phyloP scores from a whole-genome alignment of 2,888 invertebrate species.

The Noctua comes region DNA sequence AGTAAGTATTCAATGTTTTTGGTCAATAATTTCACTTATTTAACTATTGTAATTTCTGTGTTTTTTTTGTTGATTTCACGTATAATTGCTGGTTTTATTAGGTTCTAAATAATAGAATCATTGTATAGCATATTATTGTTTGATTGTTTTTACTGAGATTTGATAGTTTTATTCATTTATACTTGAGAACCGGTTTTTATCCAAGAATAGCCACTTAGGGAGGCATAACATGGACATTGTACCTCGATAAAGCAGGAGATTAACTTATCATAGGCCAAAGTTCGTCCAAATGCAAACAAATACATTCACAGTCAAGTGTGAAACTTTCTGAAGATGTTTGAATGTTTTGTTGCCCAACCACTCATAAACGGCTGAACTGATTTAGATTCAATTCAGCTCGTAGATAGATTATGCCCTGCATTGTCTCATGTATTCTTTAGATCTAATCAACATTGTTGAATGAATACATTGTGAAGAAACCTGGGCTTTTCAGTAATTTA shows the following conservation, averaged over 20 bases:
- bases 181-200: background rate
- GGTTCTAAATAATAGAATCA: background rate
- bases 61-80: background rate
- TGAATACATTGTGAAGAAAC: background rate
- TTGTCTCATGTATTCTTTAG: background rate
- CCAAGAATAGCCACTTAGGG: background rate
- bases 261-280: slow-evolving; percentile 22
- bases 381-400: background rate
- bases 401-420: background rate
- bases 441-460: background rate
- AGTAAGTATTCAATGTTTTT: slow-evolving; percentile 64
- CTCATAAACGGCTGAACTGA: background rate
- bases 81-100: no score
- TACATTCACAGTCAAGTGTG: background rate
- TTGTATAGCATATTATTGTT: background rate
- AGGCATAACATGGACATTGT: slow-evolving; percentile 11
- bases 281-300: background rate
- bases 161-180: background rate
- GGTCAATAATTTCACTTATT: background rate
- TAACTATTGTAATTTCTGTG: background rate
- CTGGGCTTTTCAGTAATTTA: background rate
- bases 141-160: background rate
- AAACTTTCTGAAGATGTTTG: background rate
- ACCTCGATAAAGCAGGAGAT: background rate
- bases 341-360: background rate